Conservation (phyloP, 2,113 vertebrate species). For the Perca flavescens region DNA sequence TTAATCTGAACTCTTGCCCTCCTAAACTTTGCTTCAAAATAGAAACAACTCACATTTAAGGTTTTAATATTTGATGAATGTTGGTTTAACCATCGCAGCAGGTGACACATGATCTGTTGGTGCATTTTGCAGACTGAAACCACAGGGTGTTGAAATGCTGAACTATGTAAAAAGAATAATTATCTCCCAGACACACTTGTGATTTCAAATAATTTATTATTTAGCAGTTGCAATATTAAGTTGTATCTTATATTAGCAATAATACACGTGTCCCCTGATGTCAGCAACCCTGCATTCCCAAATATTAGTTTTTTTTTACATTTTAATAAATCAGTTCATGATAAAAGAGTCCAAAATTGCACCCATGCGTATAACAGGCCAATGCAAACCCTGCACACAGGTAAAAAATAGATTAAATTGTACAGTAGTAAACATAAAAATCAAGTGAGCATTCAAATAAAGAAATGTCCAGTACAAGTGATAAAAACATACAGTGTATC, state of each 20-base stretch:
- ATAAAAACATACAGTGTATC: slow-evolving; percentile 30
- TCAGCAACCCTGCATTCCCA: slow-evolving; percentile 53
- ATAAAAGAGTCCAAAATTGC: slow-evolving; percentile 44
- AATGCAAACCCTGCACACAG: slow-evolving; percentile 47
- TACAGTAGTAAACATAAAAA: slow-evolving; percentile 47
- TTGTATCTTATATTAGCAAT: slow-evolving; percentile 45
- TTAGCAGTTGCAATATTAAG: slow-evolving; percentile 60
- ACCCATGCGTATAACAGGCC: slow-evolving; percentile 23
- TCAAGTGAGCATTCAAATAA: slow-evolving; percentile 45
- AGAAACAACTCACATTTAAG: background rate
- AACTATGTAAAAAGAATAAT: background rate
- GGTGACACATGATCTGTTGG: slow-evolving; percentile 15
- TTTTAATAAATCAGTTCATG: slow-evolving; percentile 33
- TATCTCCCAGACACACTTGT: slow-evolving; percentile 6
- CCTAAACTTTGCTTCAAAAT: slow-evolving; percentile 1
- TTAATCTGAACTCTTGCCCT: slow-evolving; percentile 3
- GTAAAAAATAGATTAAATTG: slow-evolving; percentile 48
- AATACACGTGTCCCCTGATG: slow-evolving; percentile 60
- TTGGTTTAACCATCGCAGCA: slow-evolving; percentile 30
- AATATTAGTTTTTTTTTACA: slow-evolving; percentile 6
- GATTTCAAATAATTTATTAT: slow-evolving; percentile 70
- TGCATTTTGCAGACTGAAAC: slow-evolving; percentile 23
- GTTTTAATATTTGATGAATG: slow-evolving; percentile 49
- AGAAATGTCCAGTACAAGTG: slow-evolving; percentile 27
- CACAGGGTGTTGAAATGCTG: slow-evolving; percentile 11